Conservation (phyloP, 2,888 invertebrate genomes). For the Limnephilus auricula region DNA sequence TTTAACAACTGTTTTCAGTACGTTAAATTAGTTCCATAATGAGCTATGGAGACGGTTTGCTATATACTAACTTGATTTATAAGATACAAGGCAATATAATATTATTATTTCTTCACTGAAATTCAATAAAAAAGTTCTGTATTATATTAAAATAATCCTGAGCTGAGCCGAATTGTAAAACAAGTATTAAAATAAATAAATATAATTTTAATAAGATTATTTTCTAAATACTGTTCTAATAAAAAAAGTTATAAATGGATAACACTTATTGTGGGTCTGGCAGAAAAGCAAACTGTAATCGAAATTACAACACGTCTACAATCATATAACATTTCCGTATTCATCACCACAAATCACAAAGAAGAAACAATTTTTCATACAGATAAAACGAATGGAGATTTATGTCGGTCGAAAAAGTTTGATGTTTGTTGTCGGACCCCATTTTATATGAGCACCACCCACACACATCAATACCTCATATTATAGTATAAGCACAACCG, state of each 20-base stretch:
- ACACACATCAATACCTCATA: not conserved
- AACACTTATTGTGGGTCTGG: not conserved
- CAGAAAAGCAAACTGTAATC: not conserved
- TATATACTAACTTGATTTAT: no score
- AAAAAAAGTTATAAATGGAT: not conserved
- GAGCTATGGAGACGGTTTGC: no score
- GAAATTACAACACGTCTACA: not conserved
- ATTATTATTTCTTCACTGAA: no score
- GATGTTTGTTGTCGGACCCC: slow-evolving; percentile 51
- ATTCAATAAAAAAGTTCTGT: no score
- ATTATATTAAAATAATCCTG: no score
- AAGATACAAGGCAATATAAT: no score
- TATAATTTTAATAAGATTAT: no score
- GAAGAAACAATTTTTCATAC: slow-evolving; percentile 47
- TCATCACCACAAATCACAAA: slow-evolving; percentile 14
- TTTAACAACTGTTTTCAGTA: no score
- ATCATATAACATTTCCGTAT: not conserved
- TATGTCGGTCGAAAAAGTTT: slow-evolving; percentile 54
- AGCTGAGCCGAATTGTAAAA: no score
- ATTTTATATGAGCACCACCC: not conserved
- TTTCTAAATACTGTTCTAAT: no score
- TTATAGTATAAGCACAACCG: not conserved
- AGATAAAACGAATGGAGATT: slow-evolving; percentile 51
- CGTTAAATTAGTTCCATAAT: no score
- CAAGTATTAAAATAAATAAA: no score